Conservation (phyloP, 1,140 invertebrate genomes). For the Archegozetes longisetosus region DNA sequence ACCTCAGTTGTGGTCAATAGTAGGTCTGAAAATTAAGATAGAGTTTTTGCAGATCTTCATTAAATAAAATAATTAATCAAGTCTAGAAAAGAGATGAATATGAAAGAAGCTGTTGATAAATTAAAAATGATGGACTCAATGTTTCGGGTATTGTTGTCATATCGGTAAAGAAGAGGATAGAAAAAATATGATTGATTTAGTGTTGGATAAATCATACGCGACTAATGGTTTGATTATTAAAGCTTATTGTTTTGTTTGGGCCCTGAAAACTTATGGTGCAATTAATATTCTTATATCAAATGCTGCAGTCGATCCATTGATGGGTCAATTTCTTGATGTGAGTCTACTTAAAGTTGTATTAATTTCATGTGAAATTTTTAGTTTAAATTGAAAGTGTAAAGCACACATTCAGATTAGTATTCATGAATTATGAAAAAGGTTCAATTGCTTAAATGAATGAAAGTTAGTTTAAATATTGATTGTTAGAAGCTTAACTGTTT, state of each 20-base stretch:
- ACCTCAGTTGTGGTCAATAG: slow-evolving; percentile 83
- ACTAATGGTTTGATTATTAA: background rate
- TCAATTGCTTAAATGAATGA: background rate
- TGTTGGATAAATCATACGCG: slow-evolving; percentile 14
- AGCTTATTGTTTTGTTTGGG: slow-evolving; percentile 26
- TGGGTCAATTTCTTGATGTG: slow-evolving; percentile 60
- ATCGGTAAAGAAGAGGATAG: slow-evolving; percentile 30
- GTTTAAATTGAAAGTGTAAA: too few relatives aligned
- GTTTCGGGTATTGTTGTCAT: slow-evolving; percentile 32
- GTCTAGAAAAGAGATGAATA: slow-evolving; percentile 28
- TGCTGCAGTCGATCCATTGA: slow-evolving; percentile 73
- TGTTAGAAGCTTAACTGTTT: background rate
- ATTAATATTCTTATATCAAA: slow-evolving; percentile 90
- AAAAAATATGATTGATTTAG: slow-evolving; percentile 28
- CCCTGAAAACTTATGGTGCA: slow-evolving; percentile 59
- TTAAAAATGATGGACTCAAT: slow-evolving; percentile 25
- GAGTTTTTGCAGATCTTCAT: background rate
- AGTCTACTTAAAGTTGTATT: too few relatives aligned
- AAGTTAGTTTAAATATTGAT: background rate
- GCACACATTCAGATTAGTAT: too few relatives aligned
- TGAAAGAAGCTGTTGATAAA: slow-evolving; percentile 28
- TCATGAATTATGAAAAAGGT: too few relatives aligned
- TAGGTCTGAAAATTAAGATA: slow-evolving; percentile 29
- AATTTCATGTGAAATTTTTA: too few relatives aligned
- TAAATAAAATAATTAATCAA: background rate